A percentile compares a stretch with the other conserved stretches of the same genome.
Conservation (phyloP, 2,797 vertebrate species). For the Muscicapa striata region DNA sequence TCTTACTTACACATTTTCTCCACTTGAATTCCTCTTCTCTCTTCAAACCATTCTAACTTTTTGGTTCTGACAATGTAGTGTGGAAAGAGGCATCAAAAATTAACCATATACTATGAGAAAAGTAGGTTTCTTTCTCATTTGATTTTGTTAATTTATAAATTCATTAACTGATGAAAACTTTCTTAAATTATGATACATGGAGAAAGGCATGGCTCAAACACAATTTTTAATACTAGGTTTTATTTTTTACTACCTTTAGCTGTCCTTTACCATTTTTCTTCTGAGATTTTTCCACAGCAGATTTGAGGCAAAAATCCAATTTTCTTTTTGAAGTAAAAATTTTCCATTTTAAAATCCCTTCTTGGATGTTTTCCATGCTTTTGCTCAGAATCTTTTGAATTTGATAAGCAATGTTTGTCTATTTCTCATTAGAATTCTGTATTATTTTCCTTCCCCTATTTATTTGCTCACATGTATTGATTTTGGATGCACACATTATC, state of each 20-base stretch:
- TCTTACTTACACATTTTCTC: not conserved
- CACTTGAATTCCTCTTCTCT: not conserved
- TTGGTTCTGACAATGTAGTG: not conserved
- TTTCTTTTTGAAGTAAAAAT: not conserved
- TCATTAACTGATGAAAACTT: not conserved
- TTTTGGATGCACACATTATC: not conserved
- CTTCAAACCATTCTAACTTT: not conserved
- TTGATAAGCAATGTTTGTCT: not conserved
- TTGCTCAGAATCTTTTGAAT: not conserved
- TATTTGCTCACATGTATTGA: not conserved
- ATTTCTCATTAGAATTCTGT: not conserved
- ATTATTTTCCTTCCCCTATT: not conserved
- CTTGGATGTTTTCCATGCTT: not conserved
- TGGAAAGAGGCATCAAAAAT: not conserved
- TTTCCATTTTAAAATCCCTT: not conserved
- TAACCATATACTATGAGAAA: not conserved
- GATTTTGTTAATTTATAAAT: not conserved
- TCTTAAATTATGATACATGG: not conserved
- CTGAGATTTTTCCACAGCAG: not conserved
- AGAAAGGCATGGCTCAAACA: not conserved
- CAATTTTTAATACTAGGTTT: not conserved
- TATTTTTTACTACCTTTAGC: not conserved
- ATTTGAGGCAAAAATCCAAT: not conserved
- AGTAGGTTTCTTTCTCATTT: accelerated
- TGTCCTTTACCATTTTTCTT: not conserved